A percentile compares a stretch with the other conserved stretches of the same genome.
phyloP scores from a whole-genome alignment of 2,888 invertebrate species.

The Ectropis crepuscularia region DNA sequence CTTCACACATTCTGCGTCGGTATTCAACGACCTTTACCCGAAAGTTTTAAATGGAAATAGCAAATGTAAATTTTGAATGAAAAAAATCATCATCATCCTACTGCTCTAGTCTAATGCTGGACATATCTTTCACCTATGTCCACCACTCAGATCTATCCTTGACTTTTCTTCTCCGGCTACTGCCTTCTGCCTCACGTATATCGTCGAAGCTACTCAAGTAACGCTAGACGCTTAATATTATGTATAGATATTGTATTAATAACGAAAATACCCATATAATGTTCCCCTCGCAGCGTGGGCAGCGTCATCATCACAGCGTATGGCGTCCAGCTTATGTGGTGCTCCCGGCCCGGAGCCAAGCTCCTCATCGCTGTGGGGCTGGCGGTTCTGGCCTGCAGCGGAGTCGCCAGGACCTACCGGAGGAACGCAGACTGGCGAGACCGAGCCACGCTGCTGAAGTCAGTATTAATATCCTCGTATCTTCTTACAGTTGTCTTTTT shows the following conservation, averaged over 20 bases:
- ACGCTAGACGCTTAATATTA: neutral
- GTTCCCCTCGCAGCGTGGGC: constrained; percentile 86
- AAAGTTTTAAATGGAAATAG: too few relatives aligned
- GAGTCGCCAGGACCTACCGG: constrained; percentile 87
- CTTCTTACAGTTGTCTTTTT: too few relatives aligned
- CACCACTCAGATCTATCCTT: too few relatives aligned
- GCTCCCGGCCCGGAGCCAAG: constrained; percentile 80
- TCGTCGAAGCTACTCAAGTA: too few relatives aligned
- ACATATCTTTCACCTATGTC: too few relatives aligned
- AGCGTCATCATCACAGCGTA: constrained; percentile 92
- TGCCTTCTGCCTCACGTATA: too few relatives aligned
- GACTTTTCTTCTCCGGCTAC: too few relatives aligned
- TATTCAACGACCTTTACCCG: too few relatives aligned
- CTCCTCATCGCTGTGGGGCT: constrained; percentile 84
- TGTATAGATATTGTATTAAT: neutral
- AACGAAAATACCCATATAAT: neutral
- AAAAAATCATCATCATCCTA: too few relatives aligned
- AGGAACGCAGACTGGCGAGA: constrained; percentile 92
- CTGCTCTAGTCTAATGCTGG: too few relatives aligned
- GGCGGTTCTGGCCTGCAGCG: constrained; percentile 85
- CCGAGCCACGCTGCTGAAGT: constrained; percentile 91
- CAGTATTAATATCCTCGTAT: constrained; percentile 32
- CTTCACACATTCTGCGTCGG: too few relatives aligned
- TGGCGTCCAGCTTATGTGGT: constrained; percentile 90
- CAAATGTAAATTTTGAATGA: too few relatives aligned